These are phyloP conservation scores for Carettochelys insculpta DNA, from an alignment of 2,113 vertebrate genomes.

Conservation along the genomic window DNA sequence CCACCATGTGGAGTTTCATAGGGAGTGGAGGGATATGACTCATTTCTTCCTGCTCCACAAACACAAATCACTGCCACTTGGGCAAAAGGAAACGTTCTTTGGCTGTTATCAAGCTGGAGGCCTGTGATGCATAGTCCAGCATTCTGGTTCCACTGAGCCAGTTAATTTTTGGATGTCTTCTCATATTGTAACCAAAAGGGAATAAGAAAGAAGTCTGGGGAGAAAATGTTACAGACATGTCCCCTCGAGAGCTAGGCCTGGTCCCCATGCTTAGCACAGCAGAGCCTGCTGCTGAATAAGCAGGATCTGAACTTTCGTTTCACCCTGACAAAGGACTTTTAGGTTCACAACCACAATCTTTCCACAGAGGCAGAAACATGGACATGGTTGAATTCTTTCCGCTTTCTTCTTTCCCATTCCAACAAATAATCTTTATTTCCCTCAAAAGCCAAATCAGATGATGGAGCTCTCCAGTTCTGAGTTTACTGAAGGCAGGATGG, in stretches of 20 bases:
- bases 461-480: background rate
- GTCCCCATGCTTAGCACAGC: background rate
- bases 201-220: background rate
- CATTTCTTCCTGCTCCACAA: background rate
- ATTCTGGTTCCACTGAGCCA: background rate
- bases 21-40: background rate
- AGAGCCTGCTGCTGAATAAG: background rate
- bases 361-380: background rate
- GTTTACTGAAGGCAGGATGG: background rate
- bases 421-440: background rate
- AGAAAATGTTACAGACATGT: fast-evolving
- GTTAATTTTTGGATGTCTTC: background rate
- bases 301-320: background rate
- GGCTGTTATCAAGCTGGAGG: background rate
- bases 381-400: background rate
- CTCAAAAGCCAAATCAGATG: background rate
- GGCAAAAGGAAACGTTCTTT: background rate
- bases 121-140: background rate
- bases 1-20: background rate
- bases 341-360: background rate
- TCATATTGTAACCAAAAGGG: background rate
- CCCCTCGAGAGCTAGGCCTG: background rate
- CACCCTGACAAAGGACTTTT: fast-evolving
- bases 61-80: background rate
- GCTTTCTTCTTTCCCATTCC: background rate